Conservation (phyloP, 1,140 invertebrate genomes). For the Drosophila tropicalis region DNA sequence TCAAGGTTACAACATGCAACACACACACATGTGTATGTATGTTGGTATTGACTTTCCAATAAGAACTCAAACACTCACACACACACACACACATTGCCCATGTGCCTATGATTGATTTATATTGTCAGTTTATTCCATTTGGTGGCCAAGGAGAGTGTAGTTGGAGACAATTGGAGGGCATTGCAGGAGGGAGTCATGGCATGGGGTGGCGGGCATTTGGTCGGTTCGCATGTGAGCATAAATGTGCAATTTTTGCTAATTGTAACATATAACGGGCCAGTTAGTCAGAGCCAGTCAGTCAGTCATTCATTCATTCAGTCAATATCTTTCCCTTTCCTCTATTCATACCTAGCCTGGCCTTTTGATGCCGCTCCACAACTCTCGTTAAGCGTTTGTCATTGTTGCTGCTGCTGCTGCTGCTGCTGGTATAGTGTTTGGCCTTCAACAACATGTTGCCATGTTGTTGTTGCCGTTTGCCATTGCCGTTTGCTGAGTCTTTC, state of each 20-base stretch:
- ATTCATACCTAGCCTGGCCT: conserved; percentile 44
- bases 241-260: conserved; percentile 81
- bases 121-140: conserved; percentile 61
- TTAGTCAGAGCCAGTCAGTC: background rate
- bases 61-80: conserved; percentile 59
- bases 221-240: conserved; percentile 70
- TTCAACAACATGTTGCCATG: conserved; percentile 64
- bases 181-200: conserved; percentile 14
- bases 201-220: conserved; percentile 22
- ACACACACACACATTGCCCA: too few species aligned
- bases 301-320: conserved; percentile 18
- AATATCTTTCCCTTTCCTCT: conserved; percentile 43
- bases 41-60: conserved; percentile 66
- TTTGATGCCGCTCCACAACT: conserved; percentile 55
- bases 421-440: conserved; percentile 43
- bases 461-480: conserved; percentile 43
- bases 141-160: background rate
- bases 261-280: conserved; percentile 73
- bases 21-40: background rate
- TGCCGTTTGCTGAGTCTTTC: conserved; percentile 71
- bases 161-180: background rate
- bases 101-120: conserved; percentile 77
- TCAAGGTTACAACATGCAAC: conserved; percentile 60
- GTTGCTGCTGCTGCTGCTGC: conserved; percentile 25
- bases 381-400: conserved; percentile 61